Evolutionary conservation across 2,113 vertebrate genomes (phyloP).

Genomic region (Sigmodon hispidus): DNA sequence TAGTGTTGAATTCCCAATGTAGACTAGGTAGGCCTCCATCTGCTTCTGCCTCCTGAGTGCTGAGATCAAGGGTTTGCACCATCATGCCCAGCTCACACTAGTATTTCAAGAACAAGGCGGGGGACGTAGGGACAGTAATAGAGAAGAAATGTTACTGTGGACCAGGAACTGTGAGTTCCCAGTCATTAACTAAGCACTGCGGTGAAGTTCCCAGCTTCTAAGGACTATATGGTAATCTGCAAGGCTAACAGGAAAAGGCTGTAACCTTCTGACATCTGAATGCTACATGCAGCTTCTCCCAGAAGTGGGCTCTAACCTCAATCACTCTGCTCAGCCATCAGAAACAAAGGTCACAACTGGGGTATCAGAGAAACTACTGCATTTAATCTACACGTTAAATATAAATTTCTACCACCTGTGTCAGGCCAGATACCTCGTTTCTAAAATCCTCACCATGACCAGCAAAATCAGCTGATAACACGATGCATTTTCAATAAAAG

Average conservation of each 20-base stretch:
- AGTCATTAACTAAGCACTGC: conserved; percentile 35
- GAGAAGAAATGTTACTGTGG: not conserved
- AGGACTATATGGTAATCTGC: conserved; percentile 24
- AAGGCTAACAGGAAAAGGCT: conserved; percentile 26
- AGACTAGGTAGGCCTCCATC: not conserved
- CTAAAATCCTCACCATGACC: conserved; percentile 51
- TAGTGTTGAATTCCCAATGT: not conserved
- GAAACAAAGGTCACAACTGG: not conserved
- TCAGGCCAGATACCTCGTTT: not conserved
- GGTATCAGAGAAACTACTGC: not conserved
- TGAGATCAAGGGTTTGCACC: not conserved
- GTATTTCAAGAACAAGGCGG: conserved; percentile 52
- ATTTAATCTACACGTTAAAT: not conserved
- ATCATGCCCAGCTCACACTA: not conserved
- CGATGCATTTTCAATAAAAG: not conserved
- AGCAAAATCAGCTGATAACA: conserved; percentile 17
- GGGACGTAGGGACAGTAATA: not conserved
- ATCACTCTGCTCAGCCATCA: conserved; percentile 7
- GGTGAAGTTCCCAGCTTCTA: conserved; percentile 41
- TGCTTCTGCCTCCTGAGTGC: not conserved
- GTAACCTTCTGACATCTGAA: conserved; percentile 39
- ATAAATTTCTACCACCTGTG: conserved; percentile 21
- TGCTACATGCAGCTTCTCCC: not conserved
- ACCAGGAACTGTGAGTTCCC: conserved; percentile 14
- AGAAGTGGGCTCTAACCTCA: conserved; percentile 44